Evolutionary conservation across 2,113 vertebrate species (phyloP).

Genomic region (Oreochromis aureus): DNA sequence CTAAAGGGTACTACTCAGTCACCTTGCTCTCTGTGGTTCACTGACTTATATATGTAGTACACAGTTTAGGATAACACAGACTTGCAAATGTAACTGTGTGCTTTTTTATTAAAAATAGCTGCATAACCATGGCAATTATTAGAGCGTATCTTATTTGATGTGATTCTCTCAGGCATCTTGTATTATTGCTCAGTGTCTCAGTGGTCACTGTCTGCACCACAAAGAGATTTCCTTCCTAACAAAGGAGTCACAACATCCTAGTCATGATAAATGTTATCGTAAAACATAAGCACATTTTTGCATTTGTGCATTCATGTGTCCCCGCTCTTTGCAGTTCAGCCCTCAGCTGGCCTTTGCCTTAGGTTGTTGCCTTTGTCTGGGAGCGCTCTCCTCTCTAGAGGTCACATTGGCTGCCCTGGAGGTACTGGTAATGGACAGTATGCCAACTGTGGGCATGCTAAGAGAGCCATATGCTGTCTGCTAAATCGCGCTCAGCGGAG

Average conservation of each 20-base stretch:
- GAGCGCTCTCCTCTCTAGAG: conserved; percentile 53
- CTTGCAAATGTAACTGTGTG: background rate
- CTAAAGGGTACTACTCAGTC: conserved; percentile 8
- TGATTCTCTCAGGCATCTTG: conserved; percentile 54
- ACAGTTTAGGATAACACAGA: background rate
- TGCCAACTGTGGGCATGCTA: conserved; percentile 56
- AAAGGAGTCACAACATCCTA: background rate
- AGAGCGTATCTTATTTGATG: conserved; percentile 63
- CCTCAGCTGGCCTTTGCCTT: conserved; percentile 15
- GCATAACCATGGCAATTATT: conserved; percentile 54
- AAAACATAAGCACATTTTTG: conserved; percentile 2
- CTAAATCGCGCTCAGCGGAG: conserved; percentile 16
- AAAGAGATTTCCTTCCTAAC: background rate
- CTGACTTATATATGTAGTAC: conserved; percentile 2
- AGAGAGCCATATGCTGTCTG: conserved; percentile 58
- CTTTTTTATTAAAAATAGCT: conserved; percentile 42
- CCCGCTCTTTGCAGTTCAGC: background rate
- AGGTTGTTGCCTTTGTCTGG: conserved; percentile 51
- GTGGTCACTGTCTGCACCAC: conserved; percentile 18
- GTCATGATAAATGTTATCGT: background rate
- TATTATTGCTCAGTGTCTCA: conserved; percentile 46
- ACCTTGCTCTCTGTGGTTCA: conserved; percentile 11
- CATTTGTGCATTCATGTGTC: background rate
- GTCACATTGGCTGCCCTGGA: conserved; percentile 51
- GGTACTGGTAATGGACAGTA: conserved; percentile 48